phyloP scores from a whole-genome alignment of 2,797 vertebrate species.

The Poeciliopsis gracilis region DNA sequence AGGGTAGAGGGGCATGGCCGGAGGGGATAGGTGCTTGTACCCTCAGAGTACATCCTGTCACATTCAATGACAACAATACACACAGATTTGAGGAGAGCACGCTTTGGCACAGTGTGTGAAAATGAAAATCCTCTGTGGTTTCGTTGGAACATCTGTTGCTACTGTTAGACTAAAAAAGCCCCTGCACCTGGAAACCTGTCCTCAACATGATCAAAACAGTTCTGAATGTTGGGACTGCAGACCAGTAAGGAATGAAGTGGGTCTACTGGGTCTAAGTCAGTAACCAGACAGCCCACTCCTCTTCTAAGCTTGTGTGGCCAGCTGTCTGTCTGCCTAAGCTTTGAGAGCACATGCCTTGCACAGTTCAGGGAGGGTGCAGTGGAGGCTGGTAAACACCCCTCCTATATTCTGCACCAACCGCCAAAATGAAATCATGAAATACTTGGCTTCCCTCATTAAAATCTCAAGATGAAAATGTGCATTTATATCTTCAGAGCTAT shows the following conservation, averaged over 20 bases:
- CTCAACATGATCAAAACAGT: slow-evolving; percentile 62
- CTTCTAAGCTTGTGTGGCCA: slow-evolving; percentile 83
- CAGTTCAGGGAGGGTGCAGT: slow-evolving; percentile 56
- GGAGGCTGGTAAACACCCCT: slow-evolving; percentile 47
- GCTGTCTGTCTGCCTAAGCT: slow-evolving; percentile 77
- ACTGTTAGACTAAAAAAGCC: slow-evolving; percentile 26
- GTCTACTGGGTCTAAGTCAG: slow-evolving; percentile 79
- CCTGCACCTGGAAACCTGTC: slow-evolving; percentile 10
- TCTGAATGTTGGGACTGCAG: slow-evolving; percentile 60
- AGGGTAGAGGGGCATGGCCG: slow-evolving; percentile 15
- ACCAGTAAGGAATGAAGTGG: slow-evolving; percentile 62
- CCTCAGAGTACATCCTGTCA: slow-evolving; percentile 53
- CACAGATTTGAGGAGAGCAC: slow-evolving; percentile 26
- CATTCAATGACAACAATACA: slow-evolving; percentile 56
- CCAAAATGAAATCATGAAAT: slow-evolving; percentile 67
- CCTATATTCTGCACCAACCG: slow-evolving; percentile 70
- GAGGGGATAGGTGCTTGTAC: slow-evolving; percentile 17
- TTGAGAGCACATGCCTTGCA: slow-evolving; percentile 44
- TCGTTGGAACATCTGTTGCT: slow-evolving; percentile 15
- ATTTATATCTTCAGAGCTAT: neutral
- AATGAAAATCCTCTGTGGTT: slow-evolving; percentile 10
- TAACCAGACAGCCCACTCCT: slow-evolving; percentile 75
- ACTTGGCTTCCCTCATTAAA: slow-evolving; percentile 33
- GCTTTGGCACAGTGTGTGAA: slow-evolving; percentile 15
- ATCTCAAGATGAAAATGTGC: slow-evolving; percentile 22